Percentiles rank a stretch among this genome's conserved stretches.
These are phyloP conservation scores for Etheostoma spectabile DNA, from an alignment of 2,113 vertebrate species.

Conservation along the genomic window DNA sequence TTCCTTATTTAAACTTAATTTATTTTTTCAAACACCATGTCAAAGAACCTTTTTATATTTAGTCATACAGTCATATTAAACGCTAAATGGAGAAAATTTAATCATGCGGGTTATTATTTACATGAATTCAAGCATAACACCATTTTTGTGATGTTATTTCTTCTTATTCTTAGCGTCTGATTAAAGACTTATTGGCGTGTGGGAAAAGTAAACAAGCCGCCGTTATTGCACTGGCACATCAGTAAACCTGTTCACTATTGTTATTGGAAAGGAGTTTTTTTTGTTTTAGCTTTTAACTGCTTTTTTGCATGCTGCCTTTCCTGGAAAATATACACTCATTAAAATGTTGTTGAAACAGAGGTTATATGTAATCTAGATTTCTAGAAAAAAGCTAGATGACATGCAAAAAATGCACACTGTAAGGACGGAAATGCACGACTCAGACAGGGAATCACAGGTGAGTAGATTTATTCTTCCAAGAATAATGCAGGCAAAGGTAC, in stretches of 20 bases:
- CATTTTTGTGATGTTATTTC: background rate
- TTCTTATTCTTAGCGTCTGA: background rate
- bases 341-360: background rate
- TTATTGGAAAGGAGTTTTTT: background rate
- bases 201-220: slow-evolving; percentile 5
- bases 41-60: slow-evolving; percentile 2
- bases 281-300: background rate
- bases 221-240: background rate
- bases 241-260: background rate
- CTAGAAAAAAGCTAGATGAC: too few species aligned
- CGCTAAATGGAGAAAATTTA: background rate
- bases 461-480: too few species aligned
- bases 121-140: background rate
- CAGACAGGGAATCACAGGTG: too few species aligned
- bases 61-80: background rate
- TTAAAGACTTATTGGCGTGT: background rate
- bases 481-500: too few species aligned
- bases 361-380: background rate
- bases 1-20: slow-evolving; percentile 38
- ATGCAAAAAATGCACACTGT: too few species aligned
- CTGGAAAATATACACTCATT: background rate
- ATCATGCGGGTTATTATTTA: slow-evolving; percentile 19
- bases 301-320: background rate
- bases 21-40: slow-evolving; percentile 23
- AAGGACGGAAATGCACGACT: too few species aligned